Evolutionary conservation across 2,113 vertebrate genomes (phyloP).

Genomic region (Brachypteracias leptosomus): DNA sequence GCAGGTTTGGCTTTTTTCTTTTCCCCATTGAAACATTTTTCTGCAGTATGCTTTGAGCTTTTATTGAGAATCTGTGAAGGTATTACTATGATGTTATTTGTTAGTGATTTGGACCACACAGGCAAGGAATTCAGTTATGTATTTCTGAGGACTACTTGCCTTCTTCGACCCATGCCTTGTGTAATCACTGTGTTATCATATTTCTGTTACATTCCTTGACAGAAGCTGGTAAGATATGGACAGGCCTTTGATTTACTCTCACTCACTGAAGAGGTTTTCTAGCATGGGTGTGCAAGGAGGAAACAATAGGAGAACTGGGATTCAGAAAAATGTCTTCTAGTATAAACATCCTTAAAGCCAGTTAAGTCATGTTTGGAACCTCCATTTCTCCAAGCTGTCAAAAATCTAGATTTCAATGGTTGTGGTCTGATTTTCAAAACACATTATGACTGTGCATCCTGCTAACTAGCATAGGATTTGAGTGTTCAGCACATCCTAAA

Average conservation of each 20-base stretch:
- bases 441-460: neutral
- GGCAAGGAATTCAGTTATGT: neutral
- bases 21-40: neutral
- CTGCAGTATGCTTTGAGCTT: neutral
- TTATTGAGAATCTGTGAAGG: neutral
- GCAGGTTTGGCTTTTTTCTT: neutral
- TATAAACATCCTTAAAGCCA: neutral
- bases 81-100: neutral
- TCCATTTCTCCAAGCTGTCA: neutral
- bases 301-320: neutral
- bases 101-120: fast-evolving
- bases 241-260: neutral
- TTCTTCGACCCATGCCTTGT: neutral
- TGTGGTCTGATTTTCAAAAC: neutral
- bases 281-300: neutral
- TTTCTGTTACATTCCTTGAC: neutral
- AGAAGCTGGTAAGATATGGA: neutral
- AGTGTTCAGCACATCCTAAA: neutral
- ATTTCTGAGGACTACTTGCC: neutral
- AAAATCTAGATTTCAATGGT: neutral
- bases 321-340: neutral
- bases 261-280: neutral
- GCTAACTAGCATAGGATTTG: neutral
- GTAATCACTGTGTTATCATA: neutral
- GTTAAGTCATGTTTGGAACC: neutral